A percentile compares a stretch with the other conserved stretches of the same genome.
Evolutionary conservation across 2,113 vertebrate genomes (phyloP).

Genomic region (Psophia crepitans): DNA sequence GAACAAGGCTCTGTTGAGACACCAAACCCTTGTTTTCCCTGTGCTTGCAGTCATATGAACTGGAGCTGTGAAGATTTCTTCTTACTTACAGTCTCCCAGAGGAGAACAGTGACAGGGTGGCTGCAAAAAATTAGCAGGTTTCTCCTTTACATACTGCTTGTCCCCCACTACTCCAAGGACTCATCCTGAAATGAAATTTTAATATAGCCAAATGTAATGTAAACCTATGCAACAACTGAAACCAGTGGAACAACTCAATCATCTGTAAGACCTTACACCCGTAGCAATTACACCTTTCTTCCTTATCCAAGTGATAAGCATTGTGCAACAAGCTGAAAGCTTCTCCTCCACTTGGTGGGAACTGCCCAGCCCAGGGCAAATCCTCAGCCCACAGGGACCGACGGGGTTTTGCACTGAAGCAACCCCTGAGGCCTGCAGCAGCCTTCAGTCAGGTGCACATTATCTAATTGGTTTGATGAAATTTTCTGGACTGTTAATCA

Average conservation of each 20-base stretch:
- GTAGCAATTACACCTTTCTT: neutral
- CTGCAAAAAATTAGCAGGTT: neutral
- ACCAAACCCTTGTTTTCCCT: neutral
- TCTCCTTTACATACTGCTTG: neutral
- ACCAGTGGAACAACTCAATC: neutral
- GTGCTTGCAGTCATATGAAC: too few species aligned
- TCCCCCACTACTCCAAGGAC: too few species aligned
- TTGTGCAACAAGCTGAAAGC: neutral
- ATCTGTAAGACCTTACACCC: fast-evolving
- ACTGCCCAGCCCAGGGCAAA: neutral
- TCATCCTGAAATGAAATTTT: neutral
- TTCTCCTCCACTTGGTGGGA: neutral
- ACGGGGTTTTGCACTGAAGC: neutral
- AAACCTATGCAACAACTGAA: neutral
- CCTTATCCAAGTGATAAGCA: neutral
- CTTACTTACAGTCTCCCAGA: neutral
- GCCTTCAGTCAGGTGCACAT: neutral
- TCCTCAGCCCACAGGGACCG: neutral
- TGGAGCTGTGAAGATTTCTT: neutral
- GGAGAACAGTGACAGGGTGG: neutral
- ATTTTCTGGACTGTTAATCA: slow-evolving; percentile 30
- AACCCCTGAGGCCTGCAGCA: neutral
- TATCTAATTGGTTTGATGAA: neutral
- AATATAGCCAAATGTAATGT: neutral
- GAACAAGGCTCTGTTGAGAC: neutral